Evolutionary conservation across 2,797 vertebrate species (phyloP), one percentile per base, ranked within the genome.

Genomic region (Anolis apletophallus): DNA sequence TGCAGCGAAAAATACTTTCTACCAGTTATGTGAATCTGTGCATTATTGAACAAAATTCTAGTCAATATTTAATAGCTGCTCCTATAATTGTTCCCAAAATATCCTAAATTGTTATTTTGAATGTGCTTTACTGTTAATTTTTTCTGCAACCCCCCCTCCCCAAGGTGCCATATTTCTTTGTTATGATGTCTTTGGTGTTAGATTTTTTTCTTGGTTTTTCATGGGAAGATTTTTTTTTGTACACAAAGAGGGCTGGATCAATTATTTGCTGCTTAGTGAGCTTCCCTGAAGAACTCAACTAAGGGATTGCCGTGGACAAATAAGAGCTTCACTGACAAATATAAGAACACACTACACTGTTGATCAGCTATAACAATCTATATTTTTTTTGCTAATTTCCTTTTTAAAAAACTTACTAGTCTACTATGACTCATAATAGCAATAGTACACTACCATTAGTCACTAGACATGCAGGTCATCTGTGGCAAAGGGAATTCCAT

Each of bases 21-120:
- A 67, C 76, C 11, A 17, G 1, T 77, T 87, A 32, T 23, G 12
- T 2, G 13, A 68, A 86, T 12, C 61, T 16, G 34, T 29, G 61
- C 52, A 81, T 91, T 77, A 87, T 67, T 34, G 77, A 64, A 88
- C 19, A 71, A 76, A 88, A 68, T 75, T 46, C 34, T 26, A 77
- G 50, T 88, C 57, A 50, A 74, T 57, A 46, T 81, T 87, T 80
- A 57, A 55, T 26, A 81, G 36, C 1, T 17, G 1, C 19, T 29
- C 46, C 19, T 8, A 2, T 34, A 26, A 57, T 77, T 69, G 29
- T 40, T 61, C 36, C 52, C 78, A 75, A 52, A 61, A 54, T 57
- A 32, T 9, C 50, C 52, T 16, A 40, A 67, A 75, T 17, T 84
- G 34, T 67, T 64, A 74, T 69, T 10, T 46, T 50, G 80, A 81